Evolutionary conservation across 2,797 vertebrate species (phyloP).

Genomic region (Acestrorhynchus altus): DNA sequence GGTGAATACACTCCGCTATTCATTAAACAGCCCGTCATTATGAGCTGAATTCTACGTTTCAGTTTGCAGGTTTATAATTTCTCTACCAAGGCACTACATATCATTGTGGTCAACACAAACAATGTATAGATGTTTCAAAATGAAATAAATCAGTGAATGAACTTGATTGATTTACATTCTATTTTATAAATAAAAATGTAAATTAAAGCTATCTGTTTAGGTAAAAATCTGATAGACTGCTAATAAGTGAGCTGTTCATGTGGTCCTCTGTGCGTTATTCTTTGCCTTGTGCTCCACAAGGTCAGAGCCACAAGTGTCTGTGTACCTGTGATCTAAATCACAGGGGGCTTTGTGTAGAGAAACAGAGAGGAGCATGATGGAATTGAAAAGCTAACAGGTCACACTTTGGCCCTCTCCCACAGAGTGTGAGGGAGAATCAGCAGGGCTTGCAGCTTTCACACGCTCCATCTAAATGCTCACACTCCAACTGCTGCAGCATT

Average conservation of each 20-base stretch:
- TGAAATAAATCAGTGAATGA: too few relatives aligned
- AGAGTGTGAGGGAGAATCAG: slow-evolving; percentile 24
- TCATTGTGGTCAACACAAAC: too few relatives aligned
- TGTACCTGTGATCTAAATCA: slow-evolving; percentile 44
- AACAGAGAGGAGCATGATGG: slow-evolving; percentile 8
- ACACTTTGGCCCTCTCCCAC: slow-evolving; percentile 17
- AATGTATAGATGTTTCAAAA: too few relatives aligned
- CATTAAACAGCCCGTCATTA: too few relatives aligned
- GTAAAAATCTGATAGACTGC: not conserved
- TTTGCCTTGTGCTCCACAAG: not conserved
- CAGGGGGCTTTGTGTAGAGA: not conserved
- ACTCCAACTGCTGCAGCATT: slow-evolving; percentile 18
- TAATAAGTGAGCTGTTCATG: not conserved
- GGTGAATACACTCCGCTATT: too few relatives aligned
- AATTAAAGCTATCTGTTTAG: too few relatives aligned
- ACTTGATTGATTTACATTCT: too few relatives aligned
- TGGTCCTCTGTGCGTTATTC: not conserved
- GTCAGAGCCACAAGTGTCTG: slow-evolving; percentile 4
- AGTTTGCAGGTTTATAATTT: too few relatives aligned
- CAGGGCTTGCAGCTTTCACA: slow-evolving; percentile 37
- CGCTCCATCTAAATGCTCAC: slow-evolving; percentile 13
- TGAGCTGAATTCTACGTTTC: too few relatives aligned
- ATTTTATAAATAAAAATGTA: too few relatives aligned
- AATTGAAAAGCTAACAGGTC: slow-evolving; percentile 21
- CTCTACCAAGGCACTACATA: too few relatives aligned